Conservation (phyloP, 2,888 invertebrate species). For the Ferdinandea cuprea region DNA sequence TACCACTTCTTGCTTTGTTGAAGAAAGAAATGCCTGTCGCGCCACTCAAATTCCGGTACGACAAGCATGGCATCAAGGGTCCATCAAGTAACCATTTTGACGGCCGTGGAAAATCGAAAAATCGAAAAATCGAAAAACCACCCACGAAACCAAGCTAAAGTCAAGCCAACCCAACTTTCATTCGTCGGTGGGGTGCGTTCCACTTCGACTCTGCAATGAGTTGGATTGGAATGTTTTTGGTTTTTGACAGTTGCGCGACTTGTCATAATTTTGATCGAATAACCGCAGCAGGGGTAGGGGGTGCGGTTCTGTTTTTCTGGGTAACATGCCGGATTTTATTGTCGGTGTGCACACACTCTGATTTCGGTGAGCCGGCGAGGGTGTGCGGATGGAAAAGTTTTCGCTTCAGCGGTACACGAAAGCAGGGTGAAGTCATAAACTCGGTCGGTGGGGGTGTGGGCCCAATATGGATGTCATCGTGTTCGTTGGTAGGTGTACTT, state of each 20-base stretch:
- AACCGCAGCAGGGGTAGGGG: conserved; percentile 50
- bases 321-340: conserved; percentile 74
- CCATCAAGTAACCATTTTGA: conserved; percentile 72
- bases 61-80: conserved; percentile 57
- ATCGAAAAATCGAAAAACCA: conserved; percentile 43
- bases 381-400: conserved; percentile 67
- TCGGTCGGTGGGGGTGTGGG: conserved; percentile 47
- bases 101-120: conserved; percentile 58
- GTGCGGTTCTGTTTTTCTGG: conserved; percentile 63
- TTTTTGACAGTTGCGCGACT: conserved; percentile 75
- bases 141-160: conserved; percentile 12
- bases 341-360: conserved; percentile 74
- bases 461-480: conserved; percentile 68
- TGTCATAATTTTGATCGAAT: conserved; percentile 75
- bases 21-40: conserved; percentile 5
- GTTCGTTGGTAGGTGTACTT: conserved; percentile 58
- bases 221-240: conserved; percentile 72
- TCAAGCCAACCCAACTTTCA: conserved; percentile 10
- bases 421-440: conserved; percentile 66
- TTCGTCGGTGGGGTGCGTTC: conserved; percentile 42
- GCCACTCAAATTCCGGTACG: conserved; percentile 46
- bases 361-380: conserved; percentile 24
- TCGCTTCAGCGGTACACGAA: conserved; percentile 56
- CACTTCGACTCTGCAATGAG: conserved; percentile 52
- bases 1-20: conserved; percentile 49